Conservation (phyloP, 2,797 vertebrate species). For the Gymnoscopelus braueri region DNA sequence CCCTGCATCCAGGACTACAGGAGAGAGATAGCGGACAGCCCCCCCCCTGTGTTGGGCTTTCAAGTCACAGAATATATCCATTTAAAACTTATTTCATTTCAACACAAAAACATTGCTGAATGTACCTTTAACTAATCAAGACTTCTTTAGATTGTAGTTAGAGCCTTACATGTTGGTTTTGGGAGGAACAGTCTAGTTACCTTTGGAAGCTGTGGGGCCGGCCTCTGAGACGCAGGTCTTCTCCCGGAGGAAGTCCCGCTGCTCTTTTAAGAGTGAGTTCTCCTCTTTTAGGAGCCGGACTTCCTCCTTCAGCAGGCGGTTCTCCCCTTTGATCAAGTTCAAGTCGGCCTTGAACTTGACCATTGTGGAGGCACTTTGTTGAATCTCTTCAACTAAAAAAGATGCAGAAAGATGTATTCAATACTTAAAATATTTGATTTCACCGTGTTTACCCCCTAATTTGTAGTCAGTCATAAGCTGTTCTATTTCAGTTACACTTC, state of each 20-base stretch:
- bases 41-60: too few relatives aligned
- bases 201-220: not conserved
- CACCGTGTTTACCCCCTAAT: not conserved
- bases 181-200: constrained; percentile 7
- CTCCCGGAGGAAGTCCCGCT: constrained; percentile 3
- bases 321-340: constrained; percentile 5
- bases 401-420: constrained; percentile 8
- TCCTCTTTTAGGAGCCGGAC: not conserved
- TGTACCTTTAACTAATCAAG: too few relatives aligned
- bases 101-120: too few relatives aligned
- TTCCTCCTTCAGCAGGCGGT: constrained; percentile 7
- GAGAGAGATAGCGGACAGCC: too few relatives aligned
- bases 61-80: too few relatives aligned
- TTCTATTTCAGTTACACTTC: constrained; percentile 17
- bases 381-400: not conserved
- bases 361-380: constrained; percentile 1
- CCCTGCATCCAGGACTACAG: too few relatives aligned
- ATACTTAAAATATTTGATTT: constrained; percentile 6
- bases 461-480: constrained; percentile 16
- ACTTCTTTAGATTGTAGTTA: constrained; percentile 3
- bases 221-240: constrained; percentile 10
- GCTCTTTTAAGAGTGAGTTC: not conserved
- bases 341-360: constrained; percentile 3
- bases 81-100: too few relatives aligned
- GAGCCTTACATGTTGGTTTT: not conserved